phyloP scores from a whole-genome alignment of 2,797 vertebrate species.

The Nasua narica region DNA sequence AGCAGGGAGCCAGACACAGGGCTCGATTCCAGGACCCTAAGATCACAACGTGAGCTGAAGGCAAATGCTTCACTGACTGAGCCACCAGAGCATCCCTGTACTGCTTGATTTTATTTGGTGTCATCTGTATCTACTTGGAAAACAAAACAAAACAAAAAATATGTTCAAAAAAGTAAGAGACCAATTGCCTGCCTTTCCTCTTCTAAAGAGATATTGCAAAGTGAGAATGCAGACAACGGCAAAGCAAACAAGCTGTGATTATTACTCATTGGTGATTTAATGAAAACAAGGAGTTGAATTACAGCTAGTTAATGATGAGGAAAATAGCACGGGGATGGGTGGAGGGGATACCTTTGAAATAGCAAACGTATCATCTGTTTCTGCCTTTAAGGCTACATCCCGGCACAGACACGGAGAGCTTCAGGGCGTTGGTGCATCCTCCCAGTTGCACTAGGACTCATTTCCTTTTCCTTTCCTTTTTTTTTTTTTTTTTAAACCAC shows the following conservation, averaged over 20 bases:
- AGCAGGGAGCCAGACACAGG: background rate
- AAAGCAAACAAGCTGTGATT: background rate
- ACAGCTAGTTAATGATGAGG: background rate
- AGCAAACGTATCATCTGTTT: background rate
- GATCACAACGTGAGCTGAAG: background rate
- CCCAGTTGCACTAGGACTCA: background rate
- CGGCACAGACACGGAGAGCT: background rate
- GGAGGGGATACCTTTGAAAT: background rate
- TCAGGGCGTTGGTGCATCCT: background rate
- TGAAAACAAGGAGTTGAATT: background rate
- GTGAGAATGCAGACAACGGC: background rate
- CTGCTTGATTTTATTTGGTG: background rate
- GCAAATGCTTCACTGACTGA: background rate
- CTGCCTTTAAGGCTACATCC: background rate
- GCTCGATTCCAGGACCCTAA: background rate
- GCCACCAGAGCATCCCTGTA: background rate
- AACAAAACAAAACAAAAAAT: background rate
- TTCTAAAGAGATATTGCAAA: background rate
- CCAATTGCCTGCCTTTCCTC: background rate
- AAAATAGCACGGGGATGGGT: background rate
- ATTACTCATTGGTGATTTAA: conserved; percentile 8
- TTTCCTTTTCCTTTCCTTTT: background rate
- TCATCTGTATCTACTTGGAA: background rate
- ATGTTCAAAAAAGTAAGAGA: background rate
- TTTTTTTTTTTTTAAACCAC: background rate